Evolutionary conservation across 2,113 vertebrate genomes (phyloP).

Genomic region (Gnathonemus echidnorhynchus): DNA sequence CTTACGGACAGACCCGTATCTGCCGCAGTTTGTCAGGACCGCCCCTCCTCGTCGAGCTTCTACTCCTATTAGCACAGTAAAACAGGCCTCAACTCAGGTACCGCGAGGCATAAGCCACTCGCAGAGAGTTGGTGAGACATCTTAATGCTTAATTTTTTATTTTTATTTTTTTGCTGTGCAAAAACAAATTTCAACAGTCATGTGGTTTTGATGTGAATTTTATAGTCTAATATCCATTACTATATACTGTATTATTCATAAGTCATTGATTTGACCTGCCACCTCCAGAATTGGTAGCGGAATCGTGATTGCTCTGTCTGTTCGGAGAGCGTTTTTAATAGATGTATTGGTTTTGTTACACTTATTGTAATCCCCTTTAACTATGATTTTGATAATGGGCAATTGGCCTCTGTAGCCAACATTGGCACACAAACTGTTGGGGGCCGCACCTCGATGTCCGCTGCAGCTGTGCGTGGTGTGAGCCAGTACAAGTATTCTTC

Average conservation of each 20-base stretch:
- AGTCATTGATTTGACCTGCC: background rate
- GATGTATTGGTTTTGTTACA: background rate
- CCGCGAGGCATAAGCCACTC: constrained; percentile 58
- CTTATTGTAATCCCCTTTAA: background rate
- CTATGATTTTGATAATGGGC: background rate
- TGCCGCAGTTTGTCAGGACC: constrained; percentile 54
- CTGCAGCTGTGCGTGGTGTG: constrained; percentile 41
- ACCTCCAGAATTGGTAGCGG: background rate
- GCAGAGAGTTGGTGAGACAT: constrained; percentile 76
- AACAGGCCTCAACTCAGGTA: constrained; percentile 79
- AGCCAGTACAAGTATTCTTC: constrained; percentile 74
- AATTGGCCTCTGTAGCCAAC: constrained; percentile 59
- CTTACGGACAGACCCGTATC: constrained; percentile 48
- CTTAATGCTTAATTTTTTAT: background rate
- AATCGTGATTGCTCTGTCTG: background rate
- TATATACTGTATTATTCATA: background rate
- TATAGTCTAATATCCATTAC: background rate
- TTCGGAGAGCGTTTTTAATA: background rate
- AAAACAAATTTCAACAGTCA: background rate
- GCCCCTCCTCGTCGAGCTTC: constrained; percentile 54
- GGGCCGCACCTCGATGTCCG: constrained; percentile 48
- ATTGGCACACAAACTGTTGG: constrained; percentile 86
- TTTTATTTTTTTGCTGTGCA: background rate
- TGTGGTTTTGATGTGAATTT: background rate
- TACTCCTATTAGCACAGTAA: constrained; percentile 66